Conservation (phyloP, 1,140 invertebrate genomes). For the Leptinotarsa defecta region DNA sequence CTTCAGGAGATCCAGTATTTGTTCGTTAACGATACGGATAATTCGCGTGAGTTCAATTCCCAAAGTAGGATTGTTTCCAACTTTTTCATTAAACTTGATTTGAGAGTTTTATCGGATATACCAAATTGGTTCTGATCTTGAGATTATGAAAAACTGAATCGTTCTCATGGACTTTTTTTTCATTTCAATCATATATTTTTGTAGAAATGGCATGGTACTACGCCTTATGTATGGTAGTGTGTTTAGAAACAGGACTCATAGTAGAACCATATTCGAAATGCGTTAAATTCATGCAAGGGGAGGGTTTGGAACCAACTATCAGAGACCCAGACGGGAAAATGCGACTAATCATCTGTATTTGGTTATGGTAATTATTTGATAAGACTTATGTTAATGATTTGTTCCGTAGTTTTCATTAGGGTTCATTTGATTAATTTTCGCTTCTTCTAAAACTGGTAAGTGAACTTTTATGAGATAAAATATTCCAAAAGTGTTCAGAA, state of each 20-base stretch:
- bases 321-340: conserved; percentile 56
- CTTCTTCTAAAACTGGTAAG: too few species aligned
- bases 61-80: conserved; percentile 26
- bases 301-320: conserved; percentile 53
- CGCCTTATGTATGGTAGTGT: conserved; percentile 57
- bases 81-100: background rate
- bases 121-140: too few species aligned
- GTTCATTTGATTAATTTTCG: too few species aligned
- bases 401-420: too few species aligned
- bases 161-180: too few species aligned
- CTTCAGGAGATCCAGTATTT: conserved; percentile 57
- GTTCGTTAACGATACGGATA: conserved; percentile 55
- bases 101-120: too few species aligned
- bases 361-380: conserved; percentile 56
- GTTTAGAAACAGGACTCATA: conserved; percentile 59
- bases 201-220: conserved; percentile 56
- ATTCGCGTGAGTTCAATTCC: conserved; percentile 50
- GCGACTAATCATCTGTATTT: conserved; percentile 57
- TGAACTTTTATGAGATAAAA: too few species aligned
- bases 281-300: conserved; percentile 55
- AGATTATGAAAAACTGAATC: too few species aligned
- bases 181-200: too few species aligned
- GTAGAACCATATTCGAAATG: conserved; percentile 47
- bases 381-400: too few species aligned
- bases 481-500: too few species aligned